These are phyloP conservation scores for Glossosoma conforme DNA, from an alignment of 1,140 invertebrate species.

Conservation along the genomic window DNA sequence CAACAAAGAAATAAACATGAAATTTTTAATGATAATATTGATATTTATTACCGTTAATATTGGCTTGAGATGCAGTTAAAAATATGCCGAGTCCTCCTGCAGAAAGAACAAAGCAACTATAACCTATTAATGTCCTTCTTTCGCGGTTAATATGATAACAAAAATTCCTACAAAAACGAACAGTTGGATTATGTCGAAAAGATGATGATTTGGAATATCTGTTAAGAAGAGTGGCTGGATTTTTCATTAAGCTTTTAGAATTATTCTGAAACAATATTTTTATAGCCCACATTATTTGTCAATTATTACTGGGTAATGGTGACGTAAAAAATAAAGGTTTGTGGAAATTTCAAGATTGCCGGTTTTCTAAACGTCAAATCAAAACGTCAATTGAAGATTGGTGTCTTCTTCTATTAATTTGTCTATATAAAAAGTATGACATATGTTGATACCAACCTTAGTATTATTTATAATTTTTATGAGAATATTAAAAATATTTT, in stretches of 20 bases:
- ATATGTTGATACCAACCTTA: too few species aligned
- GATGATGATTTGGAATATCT: not conserved
- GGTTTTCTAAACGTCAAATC: too few species aligned
- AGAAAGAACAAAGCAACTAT: not conserved
- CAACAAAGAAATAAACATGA: not conserved
- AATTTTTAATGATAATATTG: not conserved
- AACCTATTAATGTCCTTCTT: not conserved
- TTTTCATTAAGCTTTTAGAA: not conserved
- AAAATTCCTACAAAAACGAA: not conserved
- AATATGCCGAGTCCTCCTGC: not conserved
- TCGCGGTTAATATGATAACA: not conserved
- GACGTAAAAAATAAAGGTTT: too few species aligned
- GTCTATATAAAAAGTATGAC: too few species aligned
- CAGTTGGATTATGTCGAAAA: not conserved
- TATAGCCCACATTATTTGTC: too few species aligned
- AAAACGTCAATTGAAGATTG: too few species aligned
- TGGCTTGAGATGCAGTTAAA: conserved; percentile 1
- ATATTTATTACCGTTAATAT: conserved; percentile 5
- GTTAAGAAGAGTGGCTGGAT: not conserved
- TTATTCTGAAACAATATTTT: not conserved
- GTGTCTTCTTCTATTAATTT: too few species aligned
- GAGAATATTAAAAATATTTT: too few species aligned
- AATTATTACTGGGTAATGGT: too few species aligned
- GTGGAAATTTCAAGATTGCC: too few species aligned
- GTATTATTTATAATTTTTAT: too few species aligned